Evolutionary conservation across 2,797 vertebrate species (phyloP).

Genomic region (Phalanger gymnotis): DNA sequence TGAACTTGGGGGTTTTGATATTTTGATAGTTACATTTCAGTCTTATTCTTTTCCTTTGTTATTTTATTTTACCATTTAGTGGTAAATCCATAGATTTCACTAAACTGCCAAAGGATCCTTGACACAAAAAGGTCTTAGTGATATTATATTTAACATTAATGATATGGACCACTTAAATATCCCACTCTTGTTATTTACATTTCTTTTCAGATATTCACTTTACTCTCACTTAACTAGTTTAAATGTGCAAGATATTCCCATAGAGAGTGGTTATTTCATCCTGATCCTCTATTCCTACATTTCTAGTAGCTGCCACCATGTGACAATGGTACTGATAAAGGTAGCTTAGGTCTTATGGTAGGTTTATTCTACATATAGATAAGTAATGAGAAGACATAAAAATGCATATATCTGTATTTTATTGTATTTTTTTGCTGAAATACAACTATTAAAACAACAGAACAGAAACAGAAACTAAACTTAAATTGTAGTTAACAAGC

Average conservation of each 20-base stretch:
- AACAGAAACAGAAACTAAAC: not conserved
- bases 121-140: no score
- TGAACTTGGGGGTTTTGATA: not conserved
- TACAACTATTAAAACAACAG: not conserved
- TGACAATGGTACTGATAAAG: not conserved
- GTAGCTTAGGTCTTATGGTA: not conserved
- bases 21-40: not conserved
- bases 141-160: not conserved
- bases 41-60: not conserved
- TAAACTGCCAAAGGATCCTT: no score
- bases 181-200: not conserved
- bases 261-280: not conserved
- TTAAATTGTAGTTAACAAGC: not conserved
- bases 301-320: not conserved
- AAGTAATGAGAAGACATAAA: not conserved
- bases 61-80: not conserved
- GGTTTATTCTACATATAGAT: no score
- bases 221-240: not conserved
- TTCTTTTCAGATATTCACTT: not conserved
- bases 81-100: not conserved
- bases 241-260: not conserved
- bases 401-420: not conserved
- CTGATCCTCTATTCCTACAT: not conserved
- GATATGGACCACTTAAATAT: no score
- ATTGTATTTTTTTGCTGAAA: not conserved